Evolutionary conservation across 2,888 invertebrate species (phyloP).

Genomic region (Stratiomys singularior): DNA sequence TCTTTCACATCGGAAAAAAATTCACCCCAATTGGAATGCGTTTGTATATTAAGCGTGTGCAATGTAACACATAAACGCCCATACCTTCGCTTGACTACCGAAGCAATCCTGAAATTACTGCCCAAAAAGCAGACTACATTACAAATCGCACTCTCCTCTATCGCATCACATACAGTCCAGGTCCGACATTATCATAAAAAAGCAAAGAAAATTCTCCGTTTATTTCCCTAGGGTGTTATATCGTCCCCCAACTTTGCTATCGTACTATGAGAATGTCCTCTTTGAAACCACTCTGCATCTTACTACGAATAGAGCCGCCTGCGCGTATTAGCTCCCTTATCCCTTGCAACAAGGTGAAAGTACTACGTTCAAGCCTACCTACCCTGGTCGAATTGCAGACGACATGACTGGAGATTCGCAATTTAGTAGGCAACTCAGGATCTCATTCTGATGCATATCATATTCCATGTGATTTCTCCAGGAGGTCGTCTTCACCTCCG

Average conservation of each 20-base stretch:
- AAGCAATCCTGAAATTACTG: not conserved
- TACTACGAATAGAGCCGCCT: not conserved
- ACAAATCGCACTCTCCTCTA: constrained; percentile 8
- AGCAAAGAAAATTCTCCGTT: constrained; percentile 47
- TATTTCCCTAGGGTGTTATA: constrained; percentile 52
- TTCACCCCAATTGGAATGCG: constrained; percentile 3
- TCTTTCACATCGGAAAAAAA: not conserved
- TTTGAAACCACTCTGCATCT: constrained; percentile 20
- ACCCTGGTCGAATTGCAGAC: constrained; percentile 21
- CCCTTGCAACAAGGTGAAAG: not conserved
- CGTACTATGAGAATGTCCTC: constrained; percentile 18
- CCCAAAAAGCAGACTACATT: constrained; percentile 25
- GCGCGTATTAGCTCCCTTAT: constrained; percentile 16
- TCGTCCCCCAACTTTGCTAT: constrained; percentile 35
- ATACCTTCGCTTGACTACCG: not conserved
- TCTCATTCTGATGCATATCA: constrained; percentile 48
- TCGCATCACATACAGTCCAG: not conserved
- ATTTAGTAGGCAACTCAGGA: constrained; percentile 40
- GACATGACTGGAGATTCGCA: not conserved
- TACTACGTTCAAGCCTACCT: too few relatives aligned
- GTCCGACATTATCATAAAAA: constrained; percentile 51
- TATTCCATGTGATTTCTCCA: constrained; percentile 39
- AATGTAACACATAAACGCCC: constrained; percentile 35
- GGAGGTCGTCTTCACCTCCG: constrained; percentile 10
- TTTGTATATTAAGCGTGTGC: constrained; percentile 33